Evolutionary conservation across 2,888 invertebrate genomes (phyloP).

Genomic region (Erebia epiphron): DNA sequence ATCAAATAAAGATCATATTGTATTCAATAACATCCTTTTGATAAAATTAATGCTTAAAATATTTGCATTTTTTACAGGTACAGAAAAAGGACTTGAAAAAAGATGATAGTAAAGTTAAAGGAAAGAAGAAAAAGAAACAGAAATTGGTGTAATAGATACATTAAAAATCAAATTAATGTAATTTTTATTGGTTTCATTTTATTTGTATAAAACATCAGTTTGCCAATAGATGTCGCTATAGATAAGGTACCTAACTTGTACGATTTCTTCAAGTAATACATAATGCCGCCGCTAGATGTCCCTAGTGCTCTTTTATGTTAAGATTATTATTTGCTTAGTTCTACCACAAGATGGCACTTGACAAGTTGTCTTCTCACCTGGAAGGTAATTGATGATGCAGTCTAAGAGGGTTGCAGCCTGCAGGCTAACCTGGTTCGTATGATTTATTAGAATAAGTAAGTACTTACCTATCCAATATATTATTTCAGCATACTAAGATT

Average conservation of each 20-base stretch:
- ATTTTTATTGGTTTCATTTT: neutral
- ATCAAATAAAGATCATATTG: no score
- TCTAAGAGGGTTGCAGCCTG: no score
- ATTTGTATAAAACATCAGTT: neutral
- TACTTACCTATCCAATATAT: no score
- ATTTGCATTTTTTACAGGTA: constrained; percentile 52
- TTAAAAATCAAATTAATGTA: neutral
- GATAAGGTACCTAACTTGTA: neutral
- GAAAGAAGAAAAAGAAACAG: constrained; percentile 64
- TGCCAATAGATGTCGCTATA: neutral
- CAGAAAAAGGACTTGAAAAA: constrained; percentile 75
- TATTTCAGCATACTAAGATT: no score
- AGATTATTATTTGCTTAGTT: no score
- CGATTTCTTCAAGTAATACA: neutral
- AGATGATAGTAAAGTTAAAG: constrained; percentile 51
- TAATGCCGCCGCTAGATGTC: neutral
- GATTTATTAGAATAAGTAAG: no score
- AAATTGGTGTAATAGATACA: constrained; percentile 16
- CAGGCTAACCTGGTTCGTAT: no score
- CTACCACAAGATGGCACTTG: no score
- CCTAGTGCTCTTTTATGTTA: neutral
- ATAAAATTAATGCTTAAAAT: no score
- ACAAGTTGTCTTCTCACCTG: no score
- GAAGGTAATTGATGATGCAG: no score
- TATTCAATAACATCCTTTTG: no score